phyloP scores from a whole-genome alignment of 2,888 invertebrate genomes.

The Xestia rhomboidea region DNA sequence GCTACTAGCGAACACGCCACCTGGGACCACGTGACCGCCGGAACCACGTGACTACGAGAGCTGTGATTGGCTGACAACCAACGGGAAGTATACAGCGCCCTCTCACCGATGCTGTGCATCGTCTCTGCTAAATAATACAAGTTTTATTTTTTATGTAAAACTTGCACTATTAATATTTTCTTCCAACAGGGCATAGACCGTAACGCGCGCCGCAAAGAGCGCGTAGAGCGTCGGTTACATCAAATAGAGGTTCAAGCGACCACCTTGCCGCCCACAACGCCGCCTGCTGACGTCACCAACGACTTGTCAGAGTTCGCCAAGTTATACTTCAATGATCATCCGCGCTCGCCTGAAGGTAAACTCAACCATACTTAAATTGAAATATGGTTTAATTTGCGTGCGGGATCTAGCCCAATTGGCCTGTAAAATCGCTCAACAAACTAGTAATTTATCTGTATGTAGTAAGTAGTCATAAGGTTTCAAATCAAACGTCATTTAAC shows the following conservation, averaged over 20 bases:
- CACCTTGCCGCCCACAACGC: constrained; percentile 80
- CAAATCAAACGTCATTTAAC: neutral
- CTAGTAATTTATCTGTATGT: no score
- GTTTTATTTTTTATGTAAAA: no score
- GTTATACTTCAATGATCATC: constrained; percentile 97
- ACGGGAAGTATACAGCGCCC: no score
- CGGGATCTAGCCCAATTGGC: neutral
- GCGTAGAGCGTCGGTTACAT: constrained; percentile 96
- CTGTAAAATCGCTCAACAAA: no score
- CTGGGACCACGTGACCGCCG: no score
- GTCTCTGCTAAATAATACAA: no score
- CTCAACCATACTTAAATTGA: accelerated
- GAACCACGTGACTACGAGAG: no score
- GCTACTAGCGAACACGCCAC: no score
- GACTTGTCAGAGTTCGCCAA: constrained; percentile 98
- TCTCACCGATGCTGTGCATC: no score
- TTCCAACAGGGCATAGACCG: constrained; percentile 90
- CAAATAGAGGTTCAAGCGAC: constrained; percentile 92
- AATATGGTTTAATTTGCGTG: neutral
- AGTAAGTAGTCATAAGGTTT: neutral
- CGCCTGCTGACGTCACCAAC: constrained; percentile 92
- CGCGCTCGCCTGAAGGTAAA: constrained; percentile 94
- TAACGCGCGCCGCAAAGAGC: constrained; percentile 94
- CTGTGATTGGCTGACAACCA: no score
- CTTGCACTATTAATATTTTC: neutral